Evolutionary conservation across 2,888 invertebrate species (phyloP), one percentile per base, ranked within the genome.

Genomic region (Osedax frankpressi): DNA sequence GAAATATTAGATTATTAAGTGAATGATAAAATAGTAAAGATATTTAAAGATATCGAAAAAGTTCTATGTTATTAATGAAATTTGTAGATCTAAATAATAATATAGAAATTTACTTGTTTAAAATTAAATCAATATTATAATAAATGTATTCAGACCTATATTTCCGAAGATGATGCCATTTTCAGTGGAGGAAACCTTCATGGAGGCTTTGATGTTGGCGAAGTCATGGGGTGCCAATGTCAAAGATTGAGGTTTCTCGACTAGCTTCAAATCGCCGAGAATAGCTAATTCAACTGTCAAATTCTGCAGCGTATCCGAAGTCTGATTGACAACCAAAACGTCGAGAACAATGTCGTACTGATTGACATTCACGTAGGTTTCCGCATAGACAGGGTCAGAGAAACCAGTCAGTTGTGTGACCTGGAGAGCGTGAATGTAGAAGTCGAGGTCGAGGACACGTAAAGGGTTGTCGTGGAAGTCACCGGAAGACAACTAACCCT

Each of bases 151-250:
- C n/a, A n/a, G n/a, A n/a, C 93, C 93, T 79, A 98, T 97, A 83
- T 97, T 98, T 75, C 97, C 97, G 86, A 98, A 99, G 80, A 99
- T 98, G 79, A 98, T 94, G 75, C 97, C 98, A 86, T 98, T 99
- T 86, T 99, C 98, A 0, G 98, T 98, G 19, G 96, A 97, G 0
- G 97, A 94, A n/a, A 86, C 86, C 86, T 97, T 97, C 63, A 97
- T 94, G 82, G 94, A 95, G 3, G 97, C 97, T 85, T 96, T 95
- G 81, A 98, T 97, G 84, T 95, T 93, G 81, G 94, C 93, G 86
- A 93, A 98, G 87, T 97, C 98, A 80, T 94, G 89, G 0, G 98
- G 96, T 2, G 94, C 97, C 78, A 99, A 87, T 72, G 97, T 95
- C 72, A 96, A 90, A 0, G 94, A 92, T 80, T 91, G 91, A 0